Evolutionary conservation across 2,113 vertebrate species (phyloP), one percentile per base, ranked within the genome.

Genomic region (Orthochromis malagaraziensis): DNA sequence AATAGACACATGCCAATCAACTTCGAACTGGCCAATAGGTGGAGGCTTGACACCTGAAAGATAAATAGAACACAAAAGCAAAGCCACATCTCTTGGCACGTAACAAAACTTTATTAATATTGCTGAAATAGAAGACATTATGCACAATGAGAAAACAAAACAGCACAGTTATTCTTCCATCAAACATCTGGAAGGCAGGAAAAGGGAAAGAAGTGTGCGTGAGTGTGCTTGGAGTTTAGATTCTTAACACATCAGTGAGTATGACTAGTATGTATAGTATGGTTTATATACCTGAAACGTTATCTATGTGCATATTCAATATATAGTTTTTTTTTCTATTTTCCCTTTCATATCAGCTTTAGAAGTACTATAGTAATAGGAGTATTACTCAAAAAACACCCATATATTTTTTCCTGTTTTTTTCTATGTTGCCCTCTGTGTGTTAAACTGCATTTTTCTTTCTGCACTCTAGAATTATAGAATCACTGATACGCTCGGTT

Each of bases 121-220:
- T 89, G 58, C 49, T 47, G 38, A 81, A 63, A 77, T 12, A 79
- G 75, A 77, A 81, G 51, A 83, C 70, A 75, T 40, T 42, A 79
- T n/a, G 33, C 29, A 82, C 26, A 63, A 53, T 82, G 13, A 26
- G 54, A 51, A 51, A 77, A 77, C 26, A 77, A 49, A 77, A 77
- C 45, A n/a, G 7, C 38, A 26, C 19, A 65, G n/a, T 31, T 47
- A 17, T 82, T 55, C 9, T 79, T 63, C 83, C 24, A 51, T 80
- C 26, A 75, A 63, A 85, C 21, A 79, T 49, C 29, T 63, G 86
- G 47, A 47, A 65, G 29, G 19, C 45, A 49, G 33, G 6, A 49
- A 35, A 51, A 24, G 51, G 51, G 51, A 29, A 86, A 77, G 26
- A 31, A 1, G 42, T 47, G 24, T 26, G 1, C 0, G 8, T n/a